These are phyloP conservation scores for Rhingia rostrata DNA, from an alignment of 2,888 invertebrate genomes.

Conservation along the genomic window DNA sequence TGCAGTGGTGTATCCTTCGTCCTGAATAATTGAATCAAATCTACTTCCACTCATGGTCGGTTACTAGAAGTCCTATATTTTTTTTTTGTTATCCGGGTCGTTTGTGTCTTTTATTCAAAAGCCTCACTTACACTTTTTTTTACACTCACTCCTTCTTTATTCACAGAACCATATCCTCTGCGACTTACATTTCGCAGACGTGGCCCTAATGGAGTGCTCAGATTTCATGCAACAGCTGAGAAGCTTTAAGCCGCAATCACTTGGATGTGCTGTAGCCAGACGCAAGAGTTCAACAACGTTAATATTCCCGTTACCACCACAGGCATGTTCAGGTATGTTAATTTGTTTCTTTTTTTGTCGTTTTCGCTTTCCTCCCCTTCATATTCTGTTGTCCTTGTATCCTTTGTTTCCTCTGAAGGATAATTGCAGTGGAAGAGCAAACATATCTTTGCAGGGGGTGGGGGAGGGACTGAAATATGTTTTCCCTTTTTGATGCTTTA, in stretches of 20 bases:
- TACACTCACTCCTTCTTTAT: constrained; percentile 28
- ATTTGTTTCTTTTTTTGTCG: constrained; percentile 39
- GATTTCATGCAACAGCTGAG: constrained; percentile 98
- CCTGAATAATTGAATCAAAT: constrained; percentile 61
- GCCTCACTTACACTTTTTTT: constrained; percentile 9
- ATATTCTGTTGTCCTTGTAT: background rate
- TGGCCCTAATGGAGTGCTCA: constrained; percentile 97
- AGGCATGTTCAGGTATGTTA: constrained; percentile 94
- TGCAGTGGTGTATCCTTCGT: constrained; percentile 28
- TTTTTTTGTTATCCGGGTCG: background rate
- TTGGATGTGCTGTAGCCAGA: constrained; percentile 96
- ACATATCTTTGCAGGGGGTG: constrained; percentile 2
- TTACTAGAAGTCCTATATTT: constrained; percentile 12
- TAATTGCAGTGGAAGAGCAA: constrained; percentile 30
- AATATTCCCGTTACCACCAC: constrained; percentile 96
- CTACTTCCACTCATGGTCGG: constrained; percentile 46
- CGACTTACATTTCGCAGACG: constrained; percentile 98
- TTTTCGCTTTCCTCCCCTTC: background rate
- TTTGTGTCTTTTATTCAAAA: constrained; percentile 13
- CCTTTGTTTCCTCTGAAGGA: constrained; percentile 24
- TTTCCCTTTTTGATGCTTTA: constrained; percentile 18
- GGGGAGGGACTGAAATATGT: background rate
- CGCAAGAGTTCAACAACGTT: constrained; percentile 96
- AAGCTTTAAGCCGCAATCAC: constrained; percentile 96
- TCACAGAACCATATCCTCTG: constrained; percentile 94